Conservation (phyloP, 2,888 invertebrate species). For the Drosophila gaucha region DNA sequence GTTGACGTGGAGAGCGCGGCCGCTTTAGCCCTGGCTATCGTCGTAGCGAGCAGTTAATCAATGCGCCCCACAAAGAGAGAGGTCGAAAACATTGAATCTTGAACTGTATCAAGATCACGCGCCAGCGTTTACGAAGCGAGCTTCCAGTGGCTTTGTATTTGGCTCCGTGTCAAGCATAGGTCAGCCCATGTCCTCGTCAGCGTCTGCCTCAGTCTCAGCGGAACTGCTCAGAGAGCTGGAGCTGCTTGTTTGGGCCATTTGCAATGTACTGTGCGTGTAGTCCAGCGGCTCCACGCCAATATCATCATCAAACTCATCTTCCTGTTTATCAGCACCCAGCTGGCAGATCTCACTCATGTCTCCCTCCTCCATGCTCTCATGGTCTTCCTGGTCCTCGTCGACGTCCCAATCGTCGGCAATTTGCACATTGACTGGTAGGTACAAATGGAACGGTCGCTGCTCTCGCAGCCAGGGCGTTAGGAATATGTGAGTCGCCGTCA, state of each 20-base stretch:
- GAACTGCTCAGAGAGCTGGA: slow-evolving; percentile 9
- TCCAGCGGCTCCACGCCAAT: slow-evolving; percentile 71
- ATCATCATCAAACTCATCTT: slow-evolving; percentile 54
- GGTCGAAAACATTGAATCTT: slow-evolving; percentile 30
- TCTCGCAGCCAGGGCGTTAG: slow-evolving; percentile 80
- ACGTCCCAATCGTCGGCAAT: slow-evolving; percentile 76
- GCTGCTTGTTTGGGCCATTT: slow-evolving; percentile 53
- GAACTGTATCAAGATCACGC: slow-evolving; percentile 43
- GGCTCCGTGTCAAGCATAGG: slow-evolving; percentile 10
- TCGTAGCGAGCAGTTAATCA: slow-evolving; percentile 31
- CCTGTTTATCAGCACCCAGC: slow-evolving; percentile 43
- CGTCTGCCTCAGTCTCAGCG: slow-evolving; percentile 32
- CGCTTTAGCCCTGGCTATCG: slow-evolving; percentile 43
- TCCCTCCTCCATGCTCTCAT: slow-evolving; percentile 41
- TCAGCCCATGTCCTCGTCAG: slow-evolving; percentile 75
- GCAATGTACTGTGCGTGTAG: slow-evolving; percentile 69
- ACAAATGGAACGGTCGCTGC: slow-evolving; percentile 79
- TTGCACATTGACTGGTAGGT: slow-evolving; percentile 77
- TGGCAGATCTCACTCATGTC: slow-evolving; percentile 36
- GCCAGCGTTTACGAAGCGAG: slow-evolving; percentile 61
- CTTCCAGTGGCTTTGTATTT: slow-evolving; percentile 37
- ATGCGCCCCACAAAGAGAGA: slow-evolving; percentile 4
- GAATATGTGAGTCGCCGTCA: slow-evolving; percentile 80
- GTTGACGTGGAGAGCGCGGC: slow-evolving; percentile 36
- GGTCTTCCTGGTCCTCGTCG: slow-evolving; percentile 49